Percentiles rank a stretch among this genome's conserved stretches.
phyloP scores from a whole-genome alignment of 2,113 vertebrate genomes.

The Cairina moschata region DNA sequence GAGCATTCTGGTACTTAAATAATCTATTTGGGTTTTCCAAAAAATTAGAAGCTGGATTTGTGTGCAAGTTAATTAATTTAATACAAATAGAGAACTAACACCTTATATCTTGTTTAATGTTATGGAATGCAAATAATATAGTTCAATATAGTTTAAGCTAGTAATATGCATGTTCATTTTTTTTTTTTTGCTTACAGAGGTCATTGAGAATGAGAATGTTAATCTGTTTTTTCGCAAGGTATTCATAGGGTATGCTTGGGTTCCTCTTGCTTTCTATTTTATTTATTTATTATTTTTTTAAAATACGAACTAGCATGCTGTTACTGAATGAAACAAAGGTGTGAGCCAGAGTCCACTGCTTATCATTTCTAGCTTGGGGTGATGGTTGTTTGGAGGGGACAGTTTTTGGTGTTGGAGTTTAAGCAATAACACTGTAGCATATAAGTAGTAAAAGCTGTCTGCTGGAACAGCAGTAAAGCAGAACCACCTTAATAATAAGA shows the following conservation, averaged over 20 bases:
- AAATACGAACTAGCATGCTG: not conserved
- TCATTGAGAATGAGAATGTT: not conserved
- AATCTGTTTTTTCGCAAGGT: not conserved
- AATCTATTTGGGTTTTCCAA: not conserved
- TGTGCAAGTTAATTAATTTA: not conserved
- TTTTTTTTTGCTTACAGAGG: not conserved
- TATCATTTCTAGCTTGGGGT: not conserved
- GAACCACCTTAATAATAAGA: not conserved
- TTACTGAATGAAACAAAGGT: not conserved
- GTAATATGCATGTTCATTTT: not conserved
- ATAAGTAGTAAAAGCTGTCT: not conserved
- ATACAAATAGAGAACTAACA: not conserved
- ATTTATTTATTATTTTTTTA: not conserved
- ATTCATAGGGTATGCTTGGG: fast-evolving
- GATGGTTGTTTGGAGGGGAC: not conserved
- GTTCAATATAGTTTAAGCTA: not conserved
- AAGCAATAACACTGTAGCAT: not conserved
- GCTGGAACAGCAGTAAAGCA: not conserved
- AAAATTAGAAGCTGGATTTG: not conserved
- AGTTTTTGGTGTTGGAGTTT: not conserved
- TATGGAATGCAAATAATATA: not conserved
- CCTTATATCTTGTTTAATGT: not conserved
- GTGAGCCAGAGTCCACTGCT: not conserved
- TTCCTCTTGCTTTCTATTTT: not conserved
- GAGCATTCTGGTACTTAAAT: not conserved